Percentiles rank a stretch among this genome's conserved stretches.
phyloP scores from a whole-genome alignment of 2,113 vertebrate species.

The Petrocephalus zakoni region DNA sequence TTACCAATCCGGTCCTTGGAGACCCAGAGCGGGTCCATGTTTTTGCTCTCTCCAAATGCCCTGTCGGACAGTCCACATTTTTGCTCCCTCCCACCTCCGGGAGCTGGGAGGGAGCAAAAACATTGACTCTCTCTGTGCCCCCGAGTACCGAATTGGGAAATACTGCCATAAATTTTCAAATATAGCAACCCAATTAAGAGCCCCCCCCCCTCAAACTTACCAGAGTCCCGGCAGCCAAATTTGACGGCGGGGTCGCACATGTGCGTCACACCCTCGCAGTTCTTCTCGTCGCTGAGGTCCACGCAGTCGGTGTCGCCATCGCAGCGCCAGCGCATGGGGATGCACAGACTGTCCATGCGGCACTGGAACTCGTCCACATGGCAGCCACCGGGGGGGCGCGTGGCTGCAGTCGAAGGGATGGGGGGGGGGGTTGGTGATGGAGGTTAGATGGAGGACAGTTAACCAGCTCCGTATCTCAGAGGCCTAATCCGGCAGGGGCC shows the following conservation, averaged over 20 bases:
- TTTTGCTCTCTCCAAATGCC: too few species aligned
- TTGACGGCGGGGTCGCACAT: constrained; percentile 87
- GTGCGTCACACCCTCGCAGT: constrained; percentile 86
- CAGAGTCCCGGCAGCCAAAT: constrained; percentile 91
- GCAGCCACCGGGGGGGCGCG: constrained; percentile 86
- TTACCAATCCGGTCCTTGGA: too few species aligned
- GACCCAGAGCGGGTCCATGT: too few species aligned
- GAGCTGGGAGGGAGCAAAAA: too few species aligned
- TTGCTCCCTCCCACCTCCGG: too few species aligned
- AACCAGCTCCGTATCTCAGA: not conserved
- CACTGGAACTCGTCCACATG: constrained; percentile 93
- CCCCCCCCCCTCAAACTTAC: constrained; percentile 53
- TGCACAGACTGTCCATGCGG: constrained; percentile 84
- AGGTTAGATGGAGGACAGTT: not conserved
- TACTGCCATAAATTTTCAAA: not conserved
- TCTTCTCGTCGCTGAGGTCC: constrained; percentile 90
- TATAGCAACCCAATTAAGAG: not conserved
- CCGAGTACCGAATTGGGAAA: not conserved
- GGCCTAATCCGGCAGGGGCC: not conserved
- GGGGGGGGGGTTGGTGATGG: not conserved
- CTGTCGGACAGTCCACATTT: too few species aligned
- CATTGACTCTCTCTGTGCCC: too few species aligned
- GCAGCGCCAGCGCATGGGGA: constrained; percentile 91
- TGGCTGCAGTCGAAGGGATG: constrained; percentile 59
- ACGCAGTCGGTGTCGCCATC: constrained; percentile 92